These are phyloP conservation scores for Drosophila longiperda DNA, from an alignment of 2,888 invertebrate genomes.

Conservation along the genomic window DNA sequence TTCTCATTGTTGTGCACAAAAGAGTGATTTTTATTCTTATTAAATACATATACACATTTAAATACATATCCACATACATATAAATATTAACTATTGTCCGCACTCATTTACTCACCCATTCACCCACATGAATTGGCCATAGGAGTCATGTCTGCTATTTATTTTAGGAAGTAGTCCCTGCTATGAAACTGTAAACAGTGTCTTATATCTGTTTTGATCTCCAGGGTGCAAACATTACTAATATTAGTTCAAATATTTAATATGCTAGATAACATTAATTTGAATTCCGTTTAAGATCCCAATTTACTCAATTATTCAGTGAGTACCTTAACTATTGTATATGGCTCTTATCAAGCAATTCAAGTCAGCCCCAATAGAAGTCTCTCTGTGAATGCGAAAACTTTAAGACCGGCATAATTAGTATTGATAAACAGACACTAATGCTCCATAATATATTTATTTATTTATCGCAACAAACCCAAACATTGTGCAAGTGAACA, in stretches of 20 bases:
- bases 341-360: not conserved
- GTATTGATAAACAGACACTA: constrained; percentile 42
- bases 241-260: constrained; percentile 9
- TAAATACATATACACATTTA: not conserved
- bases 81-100: not conserved
- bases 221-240: not conserved
- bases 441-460: constrained; percentile 62
- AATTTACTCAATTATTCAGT: not conserved
- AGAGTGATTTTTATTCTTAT: constrained; percentile 23
- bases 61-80: not conserved
- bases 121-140: not conserved
- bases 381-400: not conserved
- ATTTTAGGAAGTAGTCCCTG: not conserved
- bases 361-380: not conserved
- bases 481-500: constrained; percentile 2
- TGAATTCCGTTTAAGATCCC: not conserved
- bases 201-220: constrained; percentile 10
- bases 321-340: not conserved
- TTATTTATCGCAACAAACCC: constrained; percentile 55
- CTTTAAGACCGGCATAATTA: constrained; percentile 22
- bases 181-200: not conserved
- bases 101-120: constrained; percentile 7
- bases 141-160: not conserved
- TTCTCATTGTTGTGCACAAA: constrained; percentile 41
- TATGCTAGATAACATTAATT: constrained; percentile 6